These are phyloP conservation scores for Heliconius erato DNA, from an alignment of 2,888 invertebrate genomes.

Conservation along the genomic window DNA sequence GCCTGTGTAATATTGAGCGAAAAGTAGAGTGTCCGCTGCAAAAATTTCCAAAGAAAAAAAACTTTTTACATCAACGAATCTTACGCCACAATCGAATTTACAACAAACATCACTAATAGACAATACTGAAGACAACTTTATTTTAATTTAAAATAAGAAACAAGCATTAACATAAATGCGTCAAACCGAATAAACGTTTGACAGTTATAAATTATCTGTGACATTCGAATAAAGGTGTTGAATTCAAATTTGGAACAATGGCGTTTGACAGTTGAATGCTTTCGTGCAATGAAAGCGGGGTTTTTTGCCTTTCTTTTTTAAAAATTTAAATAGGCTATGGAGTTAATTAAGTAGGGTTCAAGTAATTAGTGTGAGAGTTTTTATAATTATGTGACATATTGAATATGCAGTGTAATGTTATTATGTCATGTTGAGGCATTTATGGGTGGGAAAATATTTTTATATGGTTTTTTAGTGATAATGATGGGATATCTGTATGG, in stretches of 20 bases:
- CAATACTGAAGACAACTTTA: background rate
- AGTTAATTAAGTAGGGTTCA: slow-evolving; percentile 51
- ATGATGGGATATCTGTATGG: too few relatives aligned
- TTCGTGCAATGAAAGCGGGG: slow-evolving; percentile 50
- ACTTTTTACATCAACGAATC: background rate
- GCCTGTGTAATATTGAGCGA: too few relatives aligned
- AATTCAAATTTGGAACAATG: slow-evolving; percentile 60
- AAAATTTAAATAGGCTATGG: slow-evolving; percentile 30
- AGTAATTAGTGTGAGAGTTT: slow-evolving; percentile 51
- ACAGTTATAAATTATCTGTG: slow-evolving; percentile 50
- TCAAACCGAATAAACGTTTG: slow-evolving; percentile 33
- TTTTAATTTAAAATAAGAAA: background rate
- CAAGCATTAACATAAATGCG: slow-evolving; percentile 23
- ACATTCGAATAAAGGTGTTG: slow-evolving; percentile 56
- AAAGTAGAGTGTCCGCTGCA: too few relatives aligned
- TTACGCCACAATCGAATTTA: background rate
- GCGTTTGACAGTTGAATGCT: slow-evolving; percentile 60
- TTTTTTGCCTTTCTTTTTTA: slow-evolving; percentile 47
- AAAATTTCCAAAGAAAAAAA: too few relatives aligned
- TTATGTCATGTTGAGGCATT: slow-evolving; percentile 1
- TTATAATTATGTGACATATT: slow-evolving; percentile 26
- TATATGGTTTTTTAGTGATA: background rate
- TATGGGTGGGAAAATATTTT: slow-evolving; percentile 22
- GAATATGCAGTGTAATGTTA: slow-evolving; percentile 9
- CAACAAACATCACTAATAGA: background rate